Evolutionary conservation across 2,113 vertebrate genomes (phyloP), one percentile per base, ranked within the genome.

Genomic region (Notothenia coriiceps): DNA sequence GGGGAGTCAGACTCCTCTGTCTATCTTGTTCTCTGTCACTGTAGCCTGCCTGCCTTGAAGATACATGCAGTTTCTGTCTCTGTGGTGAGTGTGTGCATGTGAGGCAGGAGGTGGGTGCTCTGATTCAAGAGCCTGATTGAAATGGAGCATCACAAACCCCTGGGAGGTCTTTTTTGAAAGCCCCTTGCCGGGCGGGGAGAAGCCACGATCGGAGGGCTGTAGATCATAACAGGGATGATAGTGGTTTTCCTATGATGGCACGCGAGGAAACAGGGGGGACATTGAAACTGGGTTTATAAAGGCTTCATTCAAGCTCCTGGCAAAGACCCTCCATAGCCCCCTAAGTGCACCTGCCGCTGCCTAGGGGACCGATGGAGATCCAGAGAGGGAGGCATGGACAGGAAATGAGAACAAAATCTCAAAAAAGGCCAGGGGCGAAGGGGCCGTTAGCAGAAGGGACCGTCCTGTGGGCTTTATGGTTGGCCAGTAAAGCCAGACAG

Each of bases 141-240:
- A 90, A 91, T 87, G 77, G 71, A 87, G 79, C 80, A 81, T 83
- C 51, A 47, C 74, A 68, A 40, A 54, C 69, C 74, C 77, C 75
- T 56, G 56, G 80, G 70, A 82, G 78, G 62, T 86, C 64, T 77
- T 40, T 40, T 40, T 60, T 84, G 47, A 75, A 74, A 80, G 70
- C 72, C 80, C 69, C 47, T 77, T 29, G 52, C 79, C 60, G 86
- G 80, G 66, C 18, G 6, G 78, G 11, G 70, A 75, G 76, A 73
- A 76, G 83, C 66, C 78, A 80, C 82, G 68, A 80, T 89, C 17
- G 69, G 66, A 88, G 77, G 80, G 80, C 83, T 88, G 90, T 91
- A 91, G 80, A 94, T 95, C 94, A 94, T 93, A 94, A 92, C 85
- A 88, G 82, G 84, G 78, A 91, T 92, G 88, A 90, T 86, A 85